phyloP scores from a whole-genome alignment of 2,797 vertebrate species.

The Gymnocypris eckloni region DNA sequence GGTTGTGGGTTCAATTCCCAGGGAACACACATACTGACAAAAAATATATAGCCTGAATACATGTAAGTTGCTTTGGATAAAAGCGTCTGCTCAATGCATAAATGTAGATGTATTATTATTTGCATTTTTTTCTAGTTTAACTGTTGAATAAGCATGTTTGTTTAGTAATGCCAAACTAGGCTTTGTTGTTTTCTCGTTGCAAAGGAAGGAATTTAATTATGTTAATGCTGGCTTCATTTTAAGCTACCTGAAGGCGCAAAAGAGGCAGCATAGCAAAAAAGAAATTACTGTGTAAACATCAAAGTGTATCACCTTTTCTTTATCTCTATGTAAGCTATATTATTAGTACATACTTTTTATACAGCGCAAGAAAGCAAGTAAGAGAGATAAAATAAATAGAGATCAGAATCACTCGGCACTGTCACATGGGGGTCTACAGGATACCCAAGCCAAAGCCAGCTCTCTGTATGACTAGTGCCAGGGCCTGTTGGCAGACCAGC shows the following conservation, averaged over 20 bases:
- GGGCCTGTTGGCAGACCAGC: constrained; percentile 52
- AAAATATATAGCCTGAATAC: too few relatives aligned
- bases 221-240: constrained; percentile 49
- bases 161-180: constrained; percentile 15
- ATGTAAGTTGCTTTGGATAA: too few relatives aligned
- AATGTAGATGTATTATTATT: background rate
- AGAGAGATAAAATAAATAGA: constrained; percentile 42
- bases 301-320: constrained; percentile 53
- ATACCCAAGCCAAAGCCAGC: constrained; percentile 31
- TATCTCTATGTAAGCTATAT: constrained; percentile 11
- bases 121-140: background rate
- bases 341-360: constrained; percentile 47
- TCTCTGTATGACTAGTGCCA: constrained; percentile 42
- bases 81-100: too few relatives aligned
- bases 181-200: constrained; percentile 6
- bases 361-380: background rate
- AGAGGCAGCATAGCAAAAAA: constrained; percentile 52
- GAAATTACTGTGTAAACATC: constrained; percentile 37
- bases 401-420: constrained; percentile 42
- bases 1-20: too few relatives aligned
- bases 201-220: constrained; percentile 15
- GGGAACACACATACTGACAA: too few relatives aligned
- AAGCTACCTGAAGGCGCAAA: constrained; percentile 38
- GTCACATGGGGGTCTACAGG: constrained; percentile 29
- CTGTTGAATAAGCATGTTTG: constrained; percentile 30